These are phyloP conservation scores for Coregonus sp. DNA, from an alignment of 2,797 vertebrate genomes.

Conservation along the genomic window DNA sequence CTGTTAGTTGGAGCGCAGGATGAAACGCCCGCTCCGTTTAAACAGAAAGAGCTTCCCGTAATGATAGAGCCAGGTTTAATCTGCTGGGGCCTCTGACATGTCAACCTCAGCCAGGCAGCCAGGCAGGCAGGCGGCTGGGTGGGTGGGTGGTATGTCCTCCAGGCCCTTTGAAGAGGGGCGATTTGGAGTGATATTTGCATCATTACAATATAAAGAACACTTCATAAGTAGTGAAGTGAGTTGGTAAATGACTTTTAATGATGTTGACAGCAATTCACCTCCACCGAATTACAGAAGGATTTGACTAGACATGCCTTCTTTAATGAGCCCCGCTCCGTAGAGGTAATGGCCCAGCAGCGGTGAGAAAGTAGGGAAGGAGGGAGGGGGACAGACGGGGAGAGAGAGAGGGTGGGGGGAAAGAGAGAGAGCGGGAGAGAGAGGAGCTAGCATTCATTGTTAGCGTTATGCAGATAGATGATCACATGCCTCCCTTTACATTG, in stretches of 20 bases:
- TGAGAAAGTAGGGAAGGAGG: slow-evolving; percentile 41
- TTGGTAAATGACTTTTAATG: slow-evolving; percentile 84
- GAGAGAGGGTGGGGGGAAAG: slow-evolving; percentile 28
- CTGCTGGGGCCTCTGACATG: slow-evolving; percentile 69
- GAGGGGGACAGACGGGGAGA: slow-evolving; percentile 26
- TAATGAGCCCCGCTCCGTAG: slow-evolving; percentile 83
- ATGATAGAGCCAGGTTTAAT: slow-evolving; percentile 77
- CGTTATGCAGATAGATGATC: slow-evolving; percentile 49
- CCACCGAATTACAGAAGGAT: slow-evolving; percentile 81
- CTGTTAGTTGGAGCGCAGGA: slow-evolving; percentile 50
- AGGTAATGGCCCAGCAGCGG: slow-evolving; percentile 79
- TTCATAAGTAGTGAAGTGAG: slow-evolving; percentile 81
- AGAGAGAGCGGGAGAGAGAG: slow-evolving; percentile 7
- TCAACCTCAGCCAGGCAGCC: slow-evolving; percentile 40
- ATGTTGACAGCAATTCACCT: slow-evolving; percentile 87
- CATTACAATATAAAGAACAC: slow-evolving; percentile 87
- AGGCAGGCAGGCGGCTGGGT: slow-evolving; percentile 33
- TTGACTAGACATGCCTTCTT: slow-evolving; percentile 84
- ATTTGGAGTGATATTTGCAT: slow-evolving; percentile 82
- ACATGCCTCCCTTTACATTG: slow-evolving; percentile 49
- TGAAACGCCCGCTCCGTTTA: slow-evolving; percentile 63
- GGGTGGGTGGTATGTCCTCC: slow-evolving; percentile 80
- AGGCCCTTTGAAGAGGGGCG: slow-evolving; percentile 79
- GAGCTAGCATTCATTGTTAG: slow-evolving; percentile 47
- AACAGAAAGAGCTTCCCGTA: slow-evolving; percentile 63